These are phyloP conservation scores for Gallinago stenura DNA, from an alignment of 2,797 vertebrate genomes.

Conservation along the genomic window DNA sequence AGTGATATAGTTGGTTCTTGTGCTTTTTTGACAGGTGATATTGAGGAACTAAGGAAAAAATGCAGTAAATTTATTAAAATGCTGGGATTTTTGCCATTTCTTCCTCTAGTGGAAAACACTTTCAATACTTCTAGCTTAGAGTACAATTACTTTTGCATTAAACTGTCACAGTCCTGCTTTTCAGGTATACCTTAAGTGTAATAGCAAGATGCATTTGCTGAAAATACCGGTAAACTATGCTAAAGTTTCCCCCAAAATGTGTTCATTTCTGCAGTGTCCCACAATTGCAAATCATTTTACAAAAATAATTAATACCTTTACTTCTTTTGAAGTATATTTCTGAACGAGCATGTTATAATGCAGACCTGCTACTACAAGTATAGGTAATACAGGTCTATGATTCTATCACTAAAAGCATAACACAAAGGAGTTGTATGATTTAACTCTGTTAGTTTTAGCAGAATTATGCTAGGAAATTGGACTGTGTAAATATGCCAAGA, in stretches of 20 bases:
- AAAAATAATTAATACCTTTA: background rate
- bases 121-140: background rate
- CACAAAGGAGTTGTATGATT: background rate
- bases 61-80: background rate
- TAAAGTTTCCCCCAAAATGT: background rate
- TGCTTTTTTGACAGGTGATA: background rate
- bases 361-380: background rate
- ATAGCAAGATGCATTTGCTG: background rate
- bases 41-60: background rate
- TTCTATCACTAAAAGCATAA: background rate
- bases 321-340: background rate
- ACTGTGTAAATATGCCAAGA: background rate
- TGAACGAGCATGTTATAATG: background rate
- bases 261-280: background rate
- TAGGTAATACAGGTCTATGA: background rate
- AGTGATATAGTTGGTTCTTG: background rate
- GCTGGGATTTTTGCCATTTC: background rate
- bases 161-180: constrained; percentile 27
- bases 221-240: constrained; percentile 11
- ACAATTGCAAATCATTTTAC: background rate
- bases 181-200: background rate
- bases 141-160: constrained; percentile 46
- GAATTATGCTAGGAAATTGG: background rate
- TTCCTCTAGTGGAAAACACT: background rate
- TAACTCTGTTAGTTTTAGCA: background rate